Percentiles rank a stretch among this genome's conserved stretches.
Evolutionary conservation across 2,888 invertebrate species (phyloP).

Genomic region (Rhorus exstirpatorius): DNA sequence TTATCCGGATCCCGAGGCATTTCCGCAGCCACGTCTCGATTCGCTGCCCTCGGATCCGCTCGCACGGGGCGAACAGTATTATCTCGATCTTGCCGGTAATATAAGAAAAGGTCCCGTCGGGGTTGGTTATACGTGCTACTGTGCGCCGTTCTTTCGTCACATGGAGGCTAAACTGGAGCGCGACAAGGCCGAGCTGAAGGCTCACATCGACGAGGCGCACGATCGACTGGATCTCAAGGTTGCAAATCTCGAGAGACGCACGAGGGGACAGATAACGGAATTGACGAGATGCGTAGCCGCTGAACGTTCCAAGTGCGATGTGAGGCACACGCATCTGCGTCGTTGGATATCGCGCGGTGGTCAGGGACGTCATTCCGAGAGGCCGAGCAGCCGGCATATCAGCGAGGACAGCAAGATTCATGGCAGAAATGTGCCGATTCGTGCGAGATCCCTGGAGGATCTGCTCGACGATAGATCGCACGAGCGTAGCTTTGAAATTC

Average conservation of each 20-base stretch:
- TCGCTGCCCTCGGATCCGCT: constrained; percentile 95
- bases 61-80: constrained; percentile 96
- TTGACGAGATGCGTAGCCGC: constrained; percentile 90
- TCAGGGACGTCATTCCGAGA: constrained; percentile 88
- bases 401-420: constrained; percentile 85
- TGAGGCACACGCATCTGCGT: constrained; percentile 90
- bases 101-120: constrained; percentile 98
- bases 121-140: constrained; percentile 96
- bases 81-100: constrained; percentile 97
- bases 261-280: constrained; percentile 91
- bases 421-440: constrained; percentile 86
- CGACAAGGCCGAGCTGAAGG: constrained; percentile 93
- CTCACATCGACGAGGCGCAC: constrained; percentile 93
- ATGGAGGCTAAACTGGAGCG: constrained; percentile 94
- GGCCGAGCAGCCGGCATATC: constrained; percentile 86
- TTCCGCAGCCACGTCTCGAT: constrained; percentile 94
- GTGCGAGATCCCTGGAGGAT: constrained; percentile 91
- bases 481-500: constrained; percentile 82
- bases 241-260: constrained; percentile 91
- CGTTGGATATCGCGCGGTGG: constrained; percentile 90
- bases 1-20: constrained; percentile 94
- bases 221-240: constrained; percentile 93
- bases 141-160: constrained; percentile 96
- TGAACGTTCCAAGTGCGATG: constrained; percentile 89
- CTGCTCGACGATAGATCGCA: constrained; percentile 87